Conservation (phyloP, 1,140 invertebrate genomes). For the Drosophila teissieri region DNA sequence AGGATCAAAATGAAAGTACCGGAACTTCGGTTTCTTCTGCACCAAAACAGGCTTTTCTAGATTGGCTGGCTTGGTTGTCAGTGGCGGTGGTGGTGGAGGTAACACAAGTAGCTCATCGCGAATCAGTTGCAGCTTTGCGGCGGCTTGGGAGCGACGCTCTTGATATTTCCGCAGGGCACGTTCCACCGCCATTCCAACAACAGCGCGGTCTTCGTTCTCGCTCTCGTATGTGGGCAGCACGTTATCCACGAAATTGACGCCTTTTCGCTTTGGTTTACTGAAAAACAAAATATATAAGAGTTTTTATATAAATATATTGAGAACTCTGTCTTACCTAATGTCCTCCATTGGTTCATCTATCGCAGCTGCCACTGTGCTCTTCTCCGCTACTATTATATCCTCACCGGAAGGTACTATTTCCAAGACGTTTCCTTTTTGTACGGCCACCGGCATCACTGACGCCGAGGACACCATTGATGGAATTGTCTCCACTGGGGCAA, state of each 20-base stretch:
- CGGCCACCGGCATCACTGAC: slow-evolving; percentile 57
- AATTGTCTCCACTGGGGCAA: slow-evolving; percentile 42
- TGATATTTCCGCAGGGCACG: slow-evolving; percentile 43
- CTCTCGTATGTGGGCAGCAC: slow-evolving; percentile 74
- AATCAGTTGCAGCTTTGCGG: slow-evolving; percentile 45
- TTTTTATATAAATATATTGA: fast-evolving
- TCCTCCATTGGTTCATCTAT: slow-evolving; percentile 47
- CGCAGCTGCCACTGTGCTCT: slow-evolving; percentile 1
- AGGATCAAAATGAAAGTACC: slow-evolving; percentile 61
- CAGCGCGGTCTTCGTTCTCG: slow-evolving; percentile 70
- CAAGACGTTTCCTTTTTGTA: slow-evolving; percentile 80
- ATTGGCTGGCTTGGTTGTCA: slow-evolving; percentile 42
- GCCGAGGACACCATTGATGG: slow-evolving; percentile 40
- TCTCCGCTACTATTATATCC: not conserved
- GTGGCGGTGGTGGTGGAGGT: slow-evolving; percentile 56
- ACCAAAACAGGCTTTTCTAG: slow-evolving; percentile 58
- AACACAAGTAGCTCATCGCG: slow-evolving; percentile 53
- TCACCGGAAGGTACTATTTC: slow-evolving; percentile 75
- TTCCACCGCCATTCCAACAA: slow-evolving; percentile 48
- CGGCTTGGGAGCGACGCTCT: slow-evolving; percentile 30
- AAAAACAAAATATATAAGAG: not conserved
- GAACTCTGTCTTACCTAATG: slow-evolving; percentile 36
- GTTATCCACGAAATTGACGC: slow-evolving; percentile 76
- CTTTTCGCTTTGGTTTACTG: slow-evolving; percentile 73
- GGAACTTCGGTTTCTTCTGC: slow-evolving; percentile 62